Percentiles rank a stretch among this genome's conserved stretches.
Evolutionary conservation across 2,113 vertebrate genomes (phyloP).

Genomic region (Aythya baeri): DNA sequence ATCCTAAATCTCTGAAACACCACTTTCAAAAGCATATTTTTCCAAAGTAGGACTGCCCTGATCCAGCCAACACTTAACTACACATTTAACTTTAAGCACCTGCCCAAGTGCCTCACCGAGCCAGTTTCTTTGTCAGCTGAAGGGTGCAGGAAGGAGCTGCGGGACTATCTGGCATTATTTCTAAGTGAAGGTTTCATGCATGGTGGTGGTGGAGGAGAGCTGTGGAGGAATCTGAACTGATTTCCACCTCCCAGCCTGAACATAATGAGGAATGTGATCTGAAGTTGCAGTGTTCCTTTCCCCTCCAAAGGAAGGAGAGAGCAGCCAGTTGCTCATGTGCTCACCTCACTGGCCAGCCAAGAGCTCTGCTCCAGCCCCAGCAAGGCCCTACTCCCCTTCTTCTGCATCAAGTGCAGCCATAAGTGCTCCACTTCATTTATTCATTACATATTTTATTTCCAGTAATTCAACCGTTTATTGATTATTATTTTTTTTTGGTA

Average conservation of each 20-base stretch:
- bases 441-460: background rate
- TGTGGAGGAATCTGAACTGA: conserved; percentile 48
- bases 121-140: background rate
- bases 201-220: background rate
- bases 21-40: background rate
- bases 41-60: background rate
- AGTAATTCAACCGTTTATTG: background rate
- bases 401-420: fast-evolving
- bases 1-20: background rate
- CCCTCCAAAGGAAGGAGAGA: background rate
- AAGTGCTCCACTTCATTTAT: fast-evolving
- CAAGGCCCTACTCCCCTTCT: background rate
- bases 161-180: background rate
- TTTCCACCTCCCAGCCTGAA: conserved; percentile 27
- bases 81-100: background rate
- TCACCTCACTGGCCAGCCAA: fast-evolving
- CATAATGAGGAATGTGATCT: conserved; percentile 17
- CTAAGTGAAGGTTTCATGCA: conserved; percentile 18
- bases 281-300: background rate
- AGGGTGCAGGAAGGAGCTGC: background rate
- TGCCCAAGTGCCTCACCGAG: background rate
- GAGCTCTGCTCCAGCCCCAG: background rate
- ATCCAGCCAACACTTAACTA: background rate
- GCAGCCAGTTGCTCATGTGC: background rate
- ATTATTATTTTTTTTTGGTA: no score